Evolutionary conservation across 2,797 vertebrate species (phyloP), one percentile per base, ranked within the genome.

Genomic region (Pseudopleuronectes americanus): DNA sequence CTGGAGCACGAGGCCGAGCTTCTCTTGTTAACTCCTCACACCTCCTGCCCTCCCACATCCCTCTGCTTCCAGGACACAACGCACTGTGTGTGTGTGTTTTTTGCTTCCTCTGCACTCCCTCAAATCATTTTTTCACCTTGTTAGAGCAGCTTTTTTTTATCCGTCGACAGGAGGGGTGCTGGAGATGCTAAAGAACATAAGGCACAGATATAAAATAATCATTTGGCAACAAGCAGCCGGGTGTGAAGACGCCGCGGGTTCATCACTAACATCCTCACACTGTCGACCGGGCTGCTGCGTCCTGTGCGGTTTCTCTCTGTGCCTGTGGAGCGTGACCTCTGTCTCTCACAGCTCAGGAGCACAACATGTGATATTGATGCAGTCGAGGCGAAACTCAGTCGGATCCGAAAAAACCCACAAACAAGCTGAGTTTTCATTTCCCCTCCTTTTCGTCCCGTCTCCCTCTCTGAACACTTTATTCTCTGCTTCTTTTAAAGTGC

Each of bases 351-450:
- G 66, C 78, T 47, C 54, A 78, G 67, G 55, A 31, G 60, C 10
- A 21, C 59, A 55, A 64, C 28, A n/a, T 54, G 54, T 68, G 71
- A 71, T 81, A 65, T 17, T 62, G 63, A 79, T 73, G 75, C 33
- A 53, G 79, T 74, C 69, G 60, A 73, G 64, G 67, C 63, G 69
- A 80, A 80, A 58, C 61, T 62, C 68, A 84, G 36, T 38, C 36
- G 36, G 4, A 38, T 38, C 36, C 36, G 28, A 31, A 26, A 26
- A 26, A 31, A 31, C 28, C 28, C 7, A 8, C 28, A 84, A 82
- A 68, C 68, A 81, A 52, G 23, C 64, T 45, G 63, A 47, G 31
- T 64, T 64, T 76, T 60, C 70, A 13, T 38, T 38, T 13, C 54
- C 26, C 22, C n/a, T 9, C 21, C 60, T 69, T 70, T 58, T 77